Evolutionary conservation across 2,888 invertebrate genomes (phyloP), one percentile per base, ranked within the genome.

Genomic region (Caenorhabditis sinica): DNA sequence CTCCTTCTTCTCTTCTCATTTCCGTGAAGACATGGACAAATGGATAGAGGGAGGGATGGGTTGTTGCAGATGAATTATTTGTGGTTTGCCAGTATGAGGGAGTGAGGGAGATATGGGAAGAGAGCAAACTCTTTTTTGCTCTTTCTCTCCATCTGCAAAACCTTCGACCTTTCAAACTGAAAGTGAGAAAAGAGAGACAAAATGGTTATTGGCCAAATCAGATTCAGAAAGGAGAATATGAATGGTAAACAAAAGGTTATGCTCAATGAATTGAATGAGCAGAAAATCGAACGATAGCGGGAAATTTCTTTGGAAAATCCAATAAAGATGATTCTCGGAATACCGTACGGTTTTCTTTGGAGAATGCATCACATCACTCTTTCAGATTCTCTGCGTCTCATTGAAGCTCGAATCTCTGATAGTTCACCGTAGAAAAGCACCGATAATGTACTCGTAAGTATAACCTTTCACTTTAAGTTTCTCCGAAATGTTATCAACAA

Each of bases 1-100:
- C 58, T 40, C 23, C 53, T 53, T 33, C 51, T 53, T 51, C 69
- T 33, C 56, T 45, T 56, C 23, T 71, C 60, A 72, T 72, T 72
- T 72, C 72, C 43, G 72, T 33, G 60, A 60, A 72, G 60, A 20
- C 72, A 56, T 28, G 40, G 40, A 71, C 71, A 49, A 58, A 58
- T 71, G 63, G 63, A 58, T 49, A 58, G 56, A 56, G 56, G 56
- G 56, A 56, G 56, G 68, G 68, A 68, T 53, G 68, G 53, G 69
- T 69, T 69, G 69, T 56, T 76, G 76, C 68, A 66, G 68, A 76
- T 76, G 76, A 76, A 76, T 76, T 49, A 76, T 76, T 76, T 49
- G 40, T 43, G 75, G 45, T 60, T 60, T 60, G 40, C 56, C 71
- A 58, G 43, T 28, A 45, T 30, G 60, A 72, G 49, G 30, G 43